Evolutionary conservation across 2,888 invertebrate genomes (phyloP).

Genomic region (Plebejus melissa): DNA sequence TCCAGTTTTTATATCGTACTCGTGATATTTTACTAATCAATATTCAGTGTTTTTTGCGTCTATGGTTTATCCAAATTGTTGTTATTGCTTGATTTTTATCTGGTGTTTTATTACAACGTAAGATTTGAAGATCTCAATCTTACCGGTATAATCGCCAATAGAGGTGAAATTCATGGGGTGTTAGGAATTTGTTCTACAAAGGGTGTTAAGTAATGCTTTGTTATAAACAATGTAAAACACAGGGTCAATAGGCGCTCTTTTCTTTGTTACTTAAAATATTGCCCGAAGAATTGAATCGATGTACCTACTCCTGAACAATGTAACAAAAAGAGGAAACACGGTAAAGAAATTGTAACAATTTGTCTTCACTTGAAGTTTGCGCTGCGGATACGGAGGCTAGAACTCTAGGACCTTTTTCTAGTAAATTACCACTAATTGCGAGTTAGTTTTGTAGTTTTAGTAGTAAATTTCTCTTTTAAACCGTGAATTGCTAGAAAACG

Average conservation of each 20-base stretch:
- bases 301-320: conserved; percentile 5
- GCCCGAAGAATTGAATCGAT: conserved; percentile 8
- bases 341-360: conserved; percentile 17
- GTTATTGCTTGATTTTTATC: too few species aligned
- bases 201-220: background rate
- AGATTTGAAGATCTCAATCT: background rate
- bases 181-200: background rate
- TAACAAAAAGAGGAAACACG: conserved; percentile 19
- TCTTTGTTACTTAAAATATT: background rate
- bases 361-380: conserved; percentile 13
- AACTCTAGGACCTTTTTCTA: background rate
- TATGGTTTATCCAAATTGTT: background rate
- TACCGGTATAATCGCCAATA: background rate
- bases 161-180: background rate
- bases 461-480: background rate
- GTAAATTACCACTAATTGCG: conserved; percentile 2
- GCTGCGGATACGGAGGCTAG: conserved; percentile 14
- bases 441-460: background rate
- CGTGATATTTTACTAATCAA: background rate
- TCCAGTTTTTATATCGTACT: background rate
- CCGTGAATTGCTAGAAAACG: background rate
- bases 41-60: background rate
- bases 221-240: background rate
- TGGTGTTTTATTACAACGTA: too few species aligned
- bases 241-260: conserved; percentile 1